Base-by-base conservation (phyloP, 2,888 invertebrate species). In the Drosophila vallismaia region DNA sequence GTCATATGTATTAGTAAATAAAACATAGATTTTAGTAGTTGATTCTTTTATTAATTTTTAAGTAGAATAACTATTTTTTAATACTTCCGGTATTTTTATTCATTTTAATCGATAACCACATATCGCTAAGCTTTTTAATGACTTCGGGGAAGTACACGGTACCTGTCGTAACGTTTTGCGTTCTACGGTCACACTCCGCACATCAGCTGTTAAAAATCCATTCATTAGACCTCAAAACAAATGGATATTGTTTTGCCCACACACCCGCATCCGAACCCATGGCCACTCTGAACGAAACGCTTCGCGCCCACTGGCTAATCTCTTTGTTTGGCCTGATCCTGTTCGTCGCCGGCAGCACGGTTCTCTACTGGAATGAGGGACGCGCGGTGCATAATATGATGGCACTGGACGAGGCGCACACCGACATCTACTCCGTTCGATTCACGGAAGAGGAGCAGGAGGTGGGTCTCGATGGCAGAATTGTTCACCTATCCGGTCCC, bases 361-460 rank as follows among this genome's bases (percentile, higher is more conserved):
- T 97, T 24, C 92, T 97, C 52, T 93, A 96, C 88, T 97, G 96
- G 96, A 96, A 97, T 90, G 97, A 97, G 94, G 95, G 95, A 48
- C 94, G 95, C 90, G 96, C 97, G 2, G 96, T 97, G 8, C 94
- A 95, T 89, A 95, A 94, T 71, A 95, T 95, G 45, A 92, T 95
- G 86, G 95, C 96, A 54, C 91, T 97, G 62, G 95, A 97, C 80
- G 97, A 97, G 91, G 94, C 96, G 3, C 89, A 93, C 19, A 92
- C 92, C 24, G 92, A 92, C 71, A 93, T 94, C 3, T 92, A 94
- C 12, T 63, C 93, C 92, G 89, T 94, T 93, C 86, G 89, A 48
- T 93, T 96, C 76, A 77, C 72, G 0, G 95, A 96, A 53, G 96
- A 96, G 88, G 95, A 95, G 9, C 92, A 94, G 51, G 94, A 94